Percentiles rank a stretch among this genome's conserved stretches.
These are phyloP conservation scores for Macquaria ambigua DNA, from an alignment of 2,113 vertebrate species.

Conservation along the genomic window DNA sequence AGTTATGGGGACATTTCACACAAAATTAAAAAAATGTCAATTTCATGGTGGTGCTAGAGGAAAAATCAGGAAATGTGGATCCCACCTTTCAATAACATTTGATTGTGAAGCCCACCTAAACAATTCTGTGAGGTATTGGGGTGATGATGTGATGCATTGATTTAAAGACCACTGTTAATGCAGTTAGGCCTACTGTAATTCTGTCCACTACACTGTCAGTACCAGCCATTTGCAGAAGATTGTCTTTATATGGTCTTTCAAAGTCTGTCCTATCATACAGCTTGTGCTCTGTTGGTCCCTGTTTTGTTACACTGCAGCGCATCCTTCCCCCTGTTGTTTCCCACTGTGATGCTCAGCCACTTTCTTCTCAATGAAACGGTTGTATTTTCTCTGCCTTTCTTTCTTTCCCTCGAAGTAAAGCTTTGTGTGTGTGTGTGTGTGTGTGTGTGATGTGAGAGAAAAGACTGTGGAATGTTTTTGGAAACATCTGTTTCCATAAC, in stretches of 20 bases:
- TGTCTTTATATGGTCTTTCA: neutral
- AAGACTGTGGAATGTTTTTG: slow-evolving; percentile 64
- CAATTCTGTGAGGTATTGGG: too few species aligned
- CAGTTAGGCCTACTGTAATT: neutral
- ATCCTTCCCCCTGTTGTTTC: slow-evolving; percentile 2
- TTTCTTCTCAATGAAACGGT: slow-evolving; percentile 17
- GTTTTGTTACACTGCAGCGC: neutral
- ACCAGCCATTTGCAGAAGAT: neutral
- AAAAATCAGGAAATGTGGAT: too few species aligned
- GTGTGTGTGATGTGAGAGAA: slow-evolving; percentile 34
- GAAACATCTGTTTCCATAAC: slow-evolving; percentile 72
- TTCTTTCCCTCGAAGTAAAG: slow-evolving; percentile 13
- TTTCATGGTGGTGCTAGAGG: too few species aligned
- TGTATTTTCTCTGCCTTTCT: slow-evolving; percentile 51
- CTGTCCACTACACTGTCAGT: neutral
- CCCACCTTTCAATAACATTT: too few species aligned
- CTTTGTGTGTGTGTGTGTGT: slow-evolving; percentile 7
- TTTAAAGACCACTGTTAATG: too few species aligned
- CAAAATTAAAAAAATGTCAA: too few species aligned
- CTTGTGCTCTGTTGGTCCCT: neutral
- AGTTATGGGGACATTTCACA: too few species aligned
- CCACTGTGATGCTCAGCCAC: slow-evolving; percentile 16
- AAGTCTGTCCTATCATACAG: neutral
- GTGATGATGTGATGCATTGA: too few species aligned
- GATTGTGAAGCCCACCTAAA: too few species aligned